Evolutionary conservation across 2,888 invertebrate genomes (phyloP), one percentile per base, ranked within the genome.

Genomic region (Tricholauxania praeusta): DNA sequence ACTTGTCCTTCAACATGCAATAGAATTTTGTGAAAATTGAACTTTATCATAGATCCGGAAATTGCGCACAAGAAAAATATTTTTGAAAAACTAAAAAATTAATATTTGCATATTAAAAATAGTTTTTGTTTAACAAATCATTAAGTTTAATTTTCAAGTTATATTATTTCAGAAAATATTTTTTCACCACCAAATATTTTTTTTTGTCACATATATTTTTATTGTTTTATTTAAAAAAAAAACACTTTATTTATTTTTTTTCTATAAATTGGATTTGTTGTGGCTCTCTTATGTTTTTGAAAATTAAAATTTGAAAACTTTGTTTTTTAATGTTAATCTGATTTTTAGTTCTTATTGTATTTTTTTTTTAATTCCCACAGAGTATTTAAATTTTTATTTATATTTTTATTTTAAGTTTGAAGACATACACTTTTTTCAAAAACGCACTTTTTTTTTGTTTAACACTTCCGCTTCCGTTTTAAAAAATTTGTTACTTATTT

Each of bases 401-500:
- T 48, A 51, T 63, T 39, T 59, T 48, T 15, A 67, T 15, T 28
- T 57, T 53, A 12, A 52, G 15, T 17, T 17, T 12, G n/a, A 55
- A 67, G 32, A 39, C 62, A 39, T 39, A 28, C 62, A 62, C 28
- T 22, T 62, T 28, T 48, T 48, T 64, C 12, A 19, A 17, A 48
- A 64, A 49, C 48, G 48, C 22, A 49, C 6, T 39, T 39, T 39
- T 39, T n/a, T 2, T 39, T 10, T 1, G 8, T n/a, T 60, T 32
- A 22, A 28, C 10, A n/a, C 32, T 32, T 60, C 39, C 28, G 60
- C 28, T 32, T n/a, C 28, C 8, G n/a, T 14, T 60, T 60, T 53
- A 68, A 55, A 66, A 66, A 51, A 52, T 51, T 28, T 52, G 12
- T 68, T 39, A 1, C 49, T 28, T 15, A 48, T 68, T 51, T 68